Conservation (phyloP, 2,797 vertebrate species). For the Leptoclinus maculatus region DNA sequence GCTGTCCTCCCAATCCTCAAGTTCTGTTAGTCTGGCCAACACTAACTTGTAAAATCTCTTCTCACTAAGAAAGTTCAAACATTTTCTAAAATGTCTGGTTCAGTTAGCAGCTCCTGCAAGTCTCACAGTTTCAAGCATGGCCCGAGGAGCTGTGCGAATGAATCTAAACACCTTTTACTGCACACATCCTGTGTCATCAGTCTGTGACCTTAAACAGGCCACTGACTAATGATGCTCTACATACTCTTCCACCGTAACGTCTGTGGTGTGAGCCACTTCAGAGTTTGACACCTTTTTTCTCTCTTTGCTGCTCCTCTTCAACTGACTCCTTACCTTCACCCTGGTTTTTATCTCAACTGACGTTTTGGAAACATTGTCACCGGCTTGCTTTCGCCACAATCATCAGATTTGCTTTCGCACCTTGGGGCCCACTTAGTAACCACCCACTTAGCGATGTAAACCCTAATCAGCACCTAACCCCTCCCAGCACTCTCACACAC, state of each 20-base stretch:
- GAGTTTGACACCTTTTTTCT: constrained; percentile 46
- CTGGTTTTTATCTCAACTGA: constrained; percentile 67
- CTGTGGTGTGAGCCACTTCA: constrained; percentile 56
- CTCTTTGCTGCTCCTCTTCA: constrained; percentile 16
- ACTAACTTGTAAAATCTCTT: background rate
- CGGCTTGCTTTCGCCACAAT: constrained; percentile 57
- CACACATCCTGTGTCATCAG: constrained; percentile 49
- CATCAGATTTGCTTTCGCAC: constrained; percentile 74
- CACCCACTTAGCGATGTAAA: constrained; percentile 58
- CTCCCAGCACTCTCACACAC: constrained; percentile 3
- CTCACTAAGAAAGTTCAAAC: background rate
- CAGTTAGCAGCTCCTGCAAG: background rate
- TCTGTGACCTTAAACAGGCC: constrained; percentile 49
- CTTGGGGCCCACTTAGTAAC: constrained; percentile 56
- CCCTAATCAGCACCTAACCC: constrained; percentile 54
- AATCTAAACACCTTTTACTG: constrained; percentile 10
- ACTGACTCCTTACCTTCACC: constrained; percentile 42
- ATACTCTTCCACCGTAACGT: constrained; percentile 27
- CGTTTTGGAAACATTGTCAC: constrained; percentile 65
- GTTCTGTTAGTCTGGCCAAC: background rate
- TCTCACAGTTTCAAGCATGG: background rate
- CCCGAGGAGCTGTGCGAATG: background rate
- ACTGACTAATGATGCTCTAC: constrained; percentile 53
- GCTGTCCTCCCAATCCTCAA: background rate
- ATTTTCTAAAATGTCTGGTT: background rate